Evolutionary conservation across 2,113 vertebrate species (phyloP).

Genomic region (Oreochromis aureus): DNA sequence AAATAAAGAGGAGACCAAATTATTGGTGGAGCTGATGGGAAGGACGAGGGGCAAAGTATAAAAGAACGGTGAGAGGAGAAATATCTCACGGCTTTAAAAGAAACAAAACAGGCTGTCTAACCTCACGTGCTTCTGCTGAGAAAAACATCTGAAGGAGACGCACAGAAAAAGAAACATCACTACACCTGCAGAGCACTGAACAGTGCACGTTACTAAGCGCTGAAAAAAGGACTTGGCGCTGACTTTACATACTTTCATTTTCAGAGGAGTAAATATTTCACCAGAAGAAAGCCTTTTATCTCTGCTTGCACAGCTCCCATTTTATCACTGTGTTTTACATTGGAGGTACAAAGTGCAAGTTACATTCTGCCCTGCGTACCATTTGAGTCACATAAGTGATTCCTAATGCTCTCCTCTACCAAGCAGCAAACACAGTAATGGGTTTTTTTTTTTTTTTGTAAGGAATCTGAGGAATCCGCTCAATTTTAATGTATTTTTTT

Average conservation of each 20-base stretch:
- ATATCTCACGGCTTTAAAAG: neutral
- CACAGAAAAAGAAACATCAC: neutral
- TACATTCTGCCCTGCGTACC: neutral
- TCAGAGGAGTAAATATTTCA: slow-evolving; percentile 23
- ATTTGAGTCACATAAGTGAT: neutral
- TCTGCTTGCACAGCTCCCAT: neutral
- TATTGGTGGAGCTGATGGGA: neutral
- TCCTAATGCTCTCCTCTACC: neutral
- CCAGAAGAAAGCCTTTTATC: neutral
- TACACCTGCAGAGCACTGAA: neutral
- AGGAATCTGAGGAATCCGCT: neutral
- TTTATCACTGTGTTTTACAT: neutral
- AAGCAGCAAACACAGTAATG: neutral
- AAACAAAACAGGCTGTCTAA: neutral
- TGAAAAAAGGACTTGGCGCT: neutral
- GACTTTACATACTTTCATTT: neutral
- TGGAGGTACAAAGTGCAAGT: neutral
- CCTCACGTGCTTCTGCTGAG: neutral
- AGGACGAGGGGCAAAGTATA: rapidly evolving
- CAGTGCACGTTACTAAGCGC: neutral
- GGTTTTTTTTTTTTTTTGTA: neutral
- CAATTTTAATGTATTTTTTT: neutral
- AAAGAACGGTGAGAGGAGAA: neutral
- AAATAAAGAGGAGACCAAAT: neutral
- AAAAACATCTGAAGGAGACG: neutral